Evolutionary conservation across 1,140 invertebrate genomes (phyloP), one percentile per base, ranked within the genome.

Genomic region (Agrilus planipennis): DNA sequence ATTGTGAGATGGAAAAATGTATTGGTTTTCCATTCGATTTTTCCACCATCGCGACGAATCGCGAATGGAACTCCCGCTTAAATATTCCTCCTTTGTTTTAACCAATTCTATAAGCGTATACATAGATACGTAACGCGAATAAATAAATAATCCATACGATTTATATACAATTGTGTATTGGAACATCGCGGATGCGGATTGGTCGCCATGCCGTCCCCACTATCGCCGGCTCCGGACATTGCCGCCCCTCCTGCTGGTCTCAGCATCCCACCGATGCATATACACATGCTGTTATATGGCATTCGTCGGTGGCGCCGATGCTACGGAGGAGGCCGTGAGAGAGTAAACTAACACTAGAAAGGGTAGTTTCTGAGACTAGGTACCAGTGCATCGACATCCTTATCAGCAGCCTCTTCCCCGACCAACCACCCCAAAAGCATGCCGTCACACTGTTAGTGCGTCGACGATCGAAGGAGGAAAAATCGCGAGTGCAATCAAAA

Each of bases 111-210:
- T 58, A 59, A 50, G 55, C 55, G 55, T 55, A 57, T 57, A 57
- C 34, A 36, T 50, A 50, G 56, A 61, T 61, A 61, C 51, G 60
- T 60, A 61, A 61, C 51, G 57, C 52, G 58, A 61, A 62, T 62
- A 62, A 62, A 62, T 62, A 62, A 62, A 62, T 62, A 62, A 62
- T 62, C 60, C 57, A 61, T 62, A 62, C 55, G 61, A 62, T 62
- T 61, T 62, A 62, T 62, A 55, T 58, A 62, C 51, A 61, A 62
- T 62, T 62, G 58, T 62, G 58, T 58, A 61, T 61, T 53, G 58
- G 54, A 45, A 40, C 35, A 48, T 25, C 42, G 34, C 29, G 27
- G 5, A 9, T 29, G 23, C 32, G 41, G 42, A 61, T 61, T 61
- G 57, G 59, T 46, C 43, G 42, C 17, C 27, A 25, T 14, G 30